These are phyloP conservation scores for Hermaeophaga mercurialis DNA, from an alignment of 2,888 invertebrate species.

Conservation along the genomic window DNA sequence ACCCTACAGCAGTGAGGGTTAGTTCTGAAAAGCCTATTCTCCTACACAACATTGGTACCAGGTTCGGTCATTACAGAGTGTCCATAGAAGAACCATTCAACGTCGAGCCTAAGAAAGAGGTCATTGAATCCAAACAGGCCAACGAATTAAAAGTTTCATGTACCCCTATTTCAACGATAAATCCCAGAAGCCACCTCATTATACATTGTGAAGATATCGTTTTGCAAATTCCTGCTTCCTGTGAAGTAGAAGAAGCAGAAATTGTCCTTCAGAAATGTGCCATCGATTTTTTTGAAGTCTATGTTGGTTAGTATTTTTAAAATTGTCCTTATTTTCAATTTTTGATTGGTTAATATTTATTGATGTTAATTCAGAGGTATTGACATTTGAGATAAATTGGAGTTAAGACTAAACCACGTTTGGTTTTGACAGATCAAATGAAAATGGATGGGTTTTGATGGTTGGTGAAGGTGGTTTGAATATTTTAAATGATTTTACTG, in stretches of 20 bases:
- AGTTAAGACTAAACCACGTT: too few relatives aligned
- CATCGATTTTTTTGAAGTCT: constrained; percentile 64
- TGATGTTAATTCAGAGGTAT: too few relatives aligned
- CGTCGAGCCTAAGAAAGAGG: constrained; percentile 60
- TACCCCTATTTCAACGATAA: constrained; percentile 53
- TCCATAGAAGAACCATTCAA: constrained; percentile 59
- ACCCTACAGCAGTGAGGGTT: constrained; percentile 62
- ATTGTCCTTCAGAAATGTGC: constrained; percentile 61
- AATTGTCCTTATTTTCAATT: constrained; percentile 42
- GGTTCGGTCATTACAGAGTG: constrained; percentile 59
- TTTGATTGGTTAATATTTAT: too few relatives aligned
- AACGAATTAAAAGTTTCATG: constrained; percentile 61
- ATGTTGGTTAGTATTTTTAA: constrained; percentile 64
- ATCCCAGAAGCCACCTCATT: constrained; percentile 15
- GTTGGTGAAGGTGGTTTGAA: too few relatives aligned
- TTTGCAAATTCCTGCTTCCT: constrained; percentile 37
- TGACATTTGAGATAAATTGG: too few relatives aligned
- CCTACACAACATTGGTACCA: constrained; percentile 63
- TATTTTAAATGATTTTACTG: too few relatives aligned
- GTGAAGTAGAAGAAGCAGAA: constrained; percentile 58
- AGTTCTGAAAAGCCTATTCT: constrained; percentile 58
- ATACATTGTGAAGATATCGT: constrained; percentile 23
- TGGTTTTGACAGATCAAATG: too few relatives aligned
- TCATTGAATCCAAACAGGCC: constrained; percentile 58
- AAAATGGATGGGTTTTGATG: too few relatives aligned